Base-by-base conservation (phyloP, 2,888 invertebrate genomes). In the Sesia bembeciformis region DNA sequence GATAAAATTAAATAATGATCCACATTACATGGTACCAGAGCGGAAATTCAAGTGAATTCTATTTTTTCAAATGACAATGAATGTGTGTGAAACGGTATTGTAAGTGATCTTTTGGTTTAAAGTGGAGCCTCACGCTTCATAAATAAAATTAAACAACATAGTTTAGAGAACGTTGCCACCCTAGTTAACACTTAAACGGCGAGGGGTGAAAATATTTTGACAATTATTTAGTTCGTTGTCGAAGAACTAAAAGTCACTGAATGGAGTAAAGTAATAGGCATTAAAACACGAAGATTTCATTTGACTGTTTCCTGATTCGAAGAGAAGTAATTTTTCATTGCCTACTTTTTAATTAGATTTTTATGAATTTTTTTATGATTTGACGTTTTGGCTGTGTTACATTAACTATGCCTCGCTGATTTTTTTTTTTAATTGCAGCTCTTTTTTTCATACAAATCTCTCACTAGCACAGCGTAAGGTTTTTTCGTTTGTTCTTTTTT, bases 131-230 rank as follows among this genome's bases (percentile, higher is more conserved):
- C 79, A 87, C 80, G 87, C 76, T 67, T 72, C 86, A 86, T 88
- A 88, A 88, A 88, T 88, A 79, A 82, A 86, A 86, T 86, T 87
- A 77, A 66, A 67, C 67, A 74, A 40, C 74, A 71, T 81, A 78
- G 67, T 66, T 72, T 73, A 79, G 76, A 77, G 78, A 70, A 76
- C 61, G 63, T 62, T 65, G 67, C 74, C 72, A 68, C 83, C 81
- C 84, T 81, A 78, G 82, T 76, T 83, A 84, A 79, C 80, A 78
- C 72, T 64, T 76, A 78, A 76, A 78, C 66, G 66, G 67, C 54
- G 68, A 73, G 79, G 84, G 80, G 71, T 68, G 68, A 78, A 76
- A 84, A 85, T 87, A 81, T 87, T 87, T 75, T 85, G 87, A 86
- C 87, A 78, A 75, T 81, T 76, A 76, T 63, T 62, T 55, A 56